Evolutionary conservation across 2,888 invertebrate genomes (phyloP).

Genomic region (Choristoneura rosaceana): DNA sequence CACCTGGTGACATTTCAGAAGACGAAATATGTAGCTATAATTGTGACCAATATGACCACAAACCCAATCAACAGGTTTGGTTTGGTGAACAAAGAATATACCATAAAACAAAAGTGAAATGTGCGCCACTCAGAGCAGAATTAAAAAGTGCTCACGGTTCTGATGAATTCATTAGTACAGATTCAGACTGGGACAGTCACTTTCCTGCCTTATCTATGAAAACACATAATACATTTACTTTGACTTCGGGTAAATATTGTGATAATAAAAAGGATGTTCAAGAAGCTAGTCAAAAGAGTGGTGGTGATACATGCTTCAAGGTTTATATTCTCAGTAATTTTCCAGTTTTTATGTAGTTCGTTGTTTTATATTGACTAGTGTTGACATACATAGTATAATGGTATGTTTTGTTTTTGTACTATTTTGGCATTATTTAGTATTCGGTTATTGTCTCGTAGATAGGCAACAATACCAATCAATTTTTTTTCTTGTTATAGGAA

Average conservation of each 20-base stretch:
- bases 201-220: slow-evolving; percentile 77
- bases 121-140: slow-evolving; percentile 54
- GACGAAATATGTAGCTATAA: slow-evolving; percentile 69
- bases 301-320: slow-evolving; percentile 75
- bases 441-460: background rate
- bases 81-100: slow-evolving; percentile 75
- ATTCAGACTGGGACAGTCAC: slow-evolving; percentile 78
- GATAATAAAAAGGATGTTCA: slow-evolving; percentile 63
- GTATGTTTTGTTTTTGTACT: background rate
- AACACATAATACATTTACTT: slow-evolving; percentile 77
- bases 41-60: slow-evolving; percentile 57
- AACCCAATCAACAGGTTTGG: slow-evolving; percentile 65
- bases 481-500: slow-evolving; percentile 62
- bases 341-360: slow-evolving; percentile 20
- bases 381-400: background rate
- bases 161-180: slow-evolving; percentile 73
- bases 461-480: background rate
- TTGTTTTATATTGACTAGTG: slow-evolving; percentile 23
- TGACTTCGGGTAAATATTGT: slow-evolving; percentile 71
- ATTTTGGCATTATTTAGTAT: background rate
- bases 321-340: slow-evolving; percentile 50
- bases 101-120: slow-evolving; percentile 71
- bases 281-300: slow-evolving; percentile 74
- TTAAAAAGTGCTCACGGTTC: slow-evolving; percentile 65
- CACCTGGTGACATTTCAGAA: slow-evolving; percentile 73